phyloP scores from a whole-genome alignment of 2,113 vertebrate genomes.

The Cyprinodon variegatus region DNA sequence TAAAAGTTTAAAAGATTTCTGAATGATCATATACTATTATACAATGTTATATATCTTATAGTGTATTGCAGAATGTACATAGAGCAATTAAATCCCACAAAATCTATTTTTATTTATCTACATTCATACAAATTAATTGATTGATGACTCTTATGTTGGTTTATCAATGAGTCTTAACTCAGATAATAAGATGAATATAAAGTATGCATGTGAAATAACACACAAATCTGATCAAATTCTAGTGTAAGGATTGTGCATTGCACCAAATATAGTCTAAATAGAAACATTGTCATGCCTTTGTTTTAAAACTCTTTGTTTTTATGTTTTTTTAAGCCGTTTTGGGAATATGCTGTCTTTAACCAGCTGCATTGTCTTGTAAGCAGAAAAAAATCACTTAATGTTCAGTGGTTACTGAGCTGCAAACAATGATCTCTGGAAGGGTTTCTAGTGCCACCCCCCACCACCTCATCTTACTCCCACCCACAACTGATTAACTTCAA shows the following conservation, averaged over 20 bases:
- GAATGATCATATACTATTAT: no score
- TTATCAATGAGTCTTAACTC: no score
- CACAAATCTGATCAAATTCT: not conserved
- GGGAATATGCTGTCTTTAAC: not conserved
- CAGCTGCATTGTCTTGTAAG: not conserved
- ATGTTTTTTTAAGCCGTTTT: not conserved
- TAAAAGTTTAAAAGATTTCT: no score
- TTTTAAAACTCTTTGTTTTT: not conserved
- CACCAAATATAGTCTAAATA: not conserved
- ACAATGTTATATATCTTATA: no score
- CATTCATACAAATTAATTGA: no score
- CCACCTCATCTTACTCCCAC: not conserved
- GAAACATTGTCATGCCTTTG: not conserved
- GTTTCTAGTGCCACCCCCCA: not conserved
- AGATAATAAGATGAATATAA: no score
- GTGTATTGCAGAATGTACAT: no score
- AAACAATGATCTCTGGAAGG: not conserved
- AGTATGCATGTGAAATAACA: no score
- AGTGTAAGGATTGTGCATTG: not conserved
- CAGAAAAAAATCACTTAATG: not conserved
- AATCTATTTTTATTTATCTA: no score
- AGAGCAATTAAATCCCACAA: no score
- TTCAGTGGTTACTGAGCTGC: not conserved
- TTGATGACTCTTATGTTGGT: no score
- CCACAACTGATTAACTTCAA: slow-evolving; percentile 1